Evolutionary conservation across 1,140 invertebrate genomes (phyloP), one percentile per base, ranked within the genome.

Genomic region (Brachionus sp.): DNA sequence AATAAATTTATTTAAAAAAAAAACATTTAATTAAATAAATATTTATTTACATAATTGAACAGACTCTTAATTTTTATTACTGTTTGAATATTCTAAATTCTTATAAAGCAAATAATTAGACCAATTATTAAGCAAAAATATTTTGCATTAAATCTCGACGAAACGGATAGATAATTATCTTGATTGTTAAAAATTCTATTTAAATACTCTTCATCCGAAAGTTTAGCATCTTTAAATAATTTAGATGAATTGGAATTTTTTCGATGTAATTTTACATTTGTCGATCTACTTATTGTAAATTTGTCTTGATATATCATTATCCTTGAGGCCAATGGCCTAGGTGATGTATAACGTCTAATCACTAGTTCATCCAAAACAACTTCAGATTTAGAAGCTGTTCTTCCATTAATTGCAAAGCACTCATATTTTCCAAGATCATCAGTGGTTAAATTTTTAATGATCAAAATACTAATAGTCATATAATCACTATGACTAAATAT

Each of bases 191-290:
- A 23, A 23, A 33, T 75, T 3, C 44, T 44, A 25, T 75, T 44
- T 39, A 70, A 9, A 46, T 75, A 75, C 13, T 75, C 37, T 46
- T 75, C 70, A 46, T 75, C 70, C n/a, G 70, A 75, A 2, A 46
- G 0, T 75, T 75, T 75, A 13, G 7, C 12, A 39, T 70, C 37
- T 19, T 75, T 75, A 13, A 75, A 5, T 75, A 75, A 46, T 75
- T 75, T 75, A 35, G 70, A 75, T 5, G 70, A 23, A 29, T 75
- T 75, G 39, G 33, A 75, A 75, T 75, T 75, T 46, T 75, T 75
- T 75, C 70, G 39, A 12, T 75, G 42, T 12, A 75, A 25, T 29
- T 75, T 75, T 7, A 44, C 9, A 46, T 75, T 39, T 9, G 19
- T 75, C 9, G 39, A 46, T 46, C 9, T 16, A 23, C 19, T 75